These are phyloP conservation scores for Operophtera brumata DNA, from an alignment of 2,888 invertebrate genomes.

Conservation along the genomic window DNA sequence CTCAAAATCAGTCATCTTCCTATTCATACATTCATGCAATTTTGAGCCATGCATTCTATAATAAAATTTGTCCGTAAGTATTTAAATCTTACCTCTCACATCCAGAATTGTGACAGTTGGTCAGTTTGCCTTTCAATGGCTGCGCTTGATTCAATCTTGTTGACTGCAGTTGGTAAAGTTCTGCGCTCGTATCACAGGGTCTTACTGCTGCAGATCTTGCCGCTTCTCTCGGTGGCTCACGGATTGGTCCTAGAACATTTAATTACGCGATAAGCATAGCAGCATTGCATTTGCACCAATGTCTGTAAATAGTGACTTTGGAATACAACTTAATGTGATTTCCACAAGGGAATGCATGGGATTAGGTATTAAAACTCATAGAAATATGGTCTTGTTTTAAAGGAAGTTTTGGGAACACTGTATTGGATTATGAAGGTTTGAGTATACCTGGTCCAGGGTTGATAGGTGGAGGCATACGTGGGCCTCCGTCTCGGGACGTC, in stretches of 20 bases:
- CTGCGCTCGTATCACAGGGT: slow-evolving; percentile 93
- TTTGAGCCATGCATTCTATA: too few relatives aligned
- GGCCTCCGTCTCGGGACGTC: slow-evolving; percentile 59
- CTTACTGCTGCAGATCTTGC: slow-evolving; percentile 82
- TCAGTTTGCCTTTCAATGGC: slow-evolving; percentile 92
- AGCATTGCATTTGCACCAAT: not conserved
- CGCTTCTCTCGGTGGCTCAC: slow-evolving; percentile 76
- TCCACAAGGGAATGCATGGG: too few relatives aligned
- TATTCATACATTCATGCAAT: too few relatives aligned
- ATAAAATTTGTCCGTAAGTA: too few relatives aligned
- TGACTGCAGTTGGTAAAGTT: slow-evolving; percentile 91
- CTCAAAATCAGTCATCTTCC: too few relatives aligned
- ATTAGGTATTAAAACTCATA: too few relatives aligned
- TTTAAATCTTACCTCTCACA: slow-evolving; percentile 89
- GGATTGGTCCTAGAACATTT: slow-evolving; percentile 36
- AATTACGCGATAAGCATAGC: not conserved
- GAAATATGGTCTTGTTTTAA: too few relatives aligned
- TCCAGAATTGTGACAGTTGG: slow-evolving; percentile 92
- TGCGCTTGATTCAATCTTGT: slow-evolving; percentile 90
- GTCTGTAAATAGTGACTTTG: too few relatives aligned
- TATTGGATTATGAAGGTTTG: not conserved
- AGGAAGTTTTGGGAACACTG: too few relatives aligned
- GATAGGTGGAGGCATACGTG: slow-evolving; percentile 38
- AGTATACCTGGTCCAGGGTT: slow-evolving; percentile 54
- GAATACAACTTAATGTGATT: too few relatives aligned